Evolutionary conservation across 2,888 invertebrate genomes (phyloP).

Genomic region (Muscina levida): DNA sequence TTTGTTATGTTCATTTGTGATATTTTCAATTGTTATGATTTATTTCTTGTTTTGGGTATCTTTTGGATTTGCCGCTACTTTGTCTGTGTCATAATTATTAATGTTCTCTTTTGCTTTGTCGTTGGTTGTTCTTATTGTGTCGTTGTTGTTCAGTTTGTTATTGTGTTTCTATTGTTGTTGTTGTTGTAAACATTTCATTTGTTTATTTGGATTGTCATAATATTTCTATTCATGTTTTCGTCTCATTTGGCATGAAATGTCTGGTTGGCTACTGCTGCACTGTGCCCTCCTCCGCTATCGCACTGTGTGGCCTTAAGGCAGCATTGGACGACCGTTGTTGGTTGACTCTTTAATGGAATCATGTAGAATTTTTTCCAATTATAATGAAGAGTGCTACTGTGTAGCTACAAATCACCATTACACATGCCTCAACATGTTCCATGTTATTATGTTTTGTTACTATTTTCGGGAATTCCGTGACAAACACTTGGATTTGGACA

Average conservation of each 20-base stretch:
- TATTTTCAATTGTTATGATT: slow-evolving; percentile 21
- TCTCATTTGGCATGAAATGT: slow-evolving; percentile 38
- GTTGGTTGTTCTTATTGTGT: background rate
- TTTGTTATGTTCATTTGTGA: background rate
- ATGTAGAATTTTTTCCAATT: background rate
- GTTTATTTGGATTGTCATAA: slow-evolving; percentile 50
- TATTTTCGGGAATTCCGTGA: background rate
- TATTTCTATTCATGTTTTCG: slow-evolving; percentile 50
- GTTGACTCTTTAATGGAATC: slow-evolving; percentile 6
- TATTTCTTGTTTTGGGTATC: slow-evolving; percentile 2
- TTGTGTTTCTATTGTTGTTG: no score
- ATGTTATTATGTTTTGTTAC: background rate
- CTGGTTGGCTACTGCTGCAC: background rate
- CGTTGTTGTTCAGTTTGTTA: slow-evolving; percentile 23
- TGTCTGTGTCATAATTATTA: slow-evolving; percentile 30
- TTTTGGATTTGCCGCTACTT: slow-evolving; percentile 42
- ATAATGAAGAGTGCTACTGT: slow-evolving; percentile 15
- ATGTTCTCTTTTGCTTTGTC: background rate
- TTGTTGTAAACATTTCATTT: slow-evolving; percentile 57
- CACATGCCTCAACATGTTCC: slow-evolving; percentile 55
- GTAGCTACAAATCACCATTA: slow-evolving; percentile 52
- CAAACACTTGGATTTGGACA: background rate
- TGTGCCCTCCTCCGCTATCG: slow-evolving; percentile 1
- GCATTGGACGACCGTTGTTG: no score
- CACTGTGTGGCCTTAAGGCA: background rate